Evolutionary conservation across 2,113 vertebrate genomes (phyloP), one percentile per base, ranked within the genome.

Genomic region (Oenanthe melanoleuca): DNA sequence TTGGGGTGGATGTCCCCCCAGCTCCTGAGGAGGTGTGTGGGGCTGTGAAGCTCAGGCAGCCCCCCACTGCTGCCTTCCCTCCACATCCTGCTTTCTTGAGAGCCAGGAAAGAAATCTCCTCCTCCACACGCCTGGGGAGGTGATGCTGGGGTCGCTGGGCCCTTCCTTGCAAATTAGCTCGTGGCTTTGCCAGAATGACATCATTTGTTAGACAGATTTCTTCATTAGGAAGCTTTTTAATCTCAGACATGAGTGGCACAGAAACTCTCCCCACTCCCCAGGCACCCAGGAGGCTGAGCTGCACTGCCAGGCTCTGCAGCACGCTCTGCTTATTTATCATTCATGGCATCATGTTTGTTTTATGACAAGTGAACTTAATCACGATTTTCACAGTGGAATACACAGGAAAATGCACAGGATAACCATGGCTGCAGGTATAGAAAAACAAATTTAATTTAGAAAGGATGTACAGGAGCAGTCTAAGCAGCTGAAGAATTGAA

Each of bases 361-460:
- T 86, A 86, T 91, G 90, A 94, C 88, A 95, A 86, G 94, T 93
- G 86, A 88, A 93, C 72, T 88, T 95, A 92, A 93, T 95, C 80
- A 75, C 0, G 2, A 38, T 92, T 92, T 92, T 94, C 94, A 88
- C 92, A 86, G 86, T 44, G 79, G 89, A 87, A 93, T 95, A 80
- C 86, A 77, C 60, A 52, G 70, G 73, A 79, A 92, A 95, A 86
- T 40, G 60, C 6, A 9, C 67, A 66, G 78, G 75, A 74, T 81
- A 83, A 74, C 59, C 72, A 25, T 81, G 95, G 89, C 70, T 92
- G 78, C 92, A 84, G 80, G 73, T 96, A 86, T 28, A 49, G 34
- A 71, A 74, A 96, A 17, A 21, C 55, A 63, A 80, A 70, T 44
- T 89, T 96, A 77, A 91, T 89, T 75, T 71, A 92, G 77, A 89